Percentiles rank a stretch among this genome's conserved stretches.
phyloP scores from a whole-genome alignment of 2,113 vertebrate genomes.

The Loxodonta africana region DNA sequence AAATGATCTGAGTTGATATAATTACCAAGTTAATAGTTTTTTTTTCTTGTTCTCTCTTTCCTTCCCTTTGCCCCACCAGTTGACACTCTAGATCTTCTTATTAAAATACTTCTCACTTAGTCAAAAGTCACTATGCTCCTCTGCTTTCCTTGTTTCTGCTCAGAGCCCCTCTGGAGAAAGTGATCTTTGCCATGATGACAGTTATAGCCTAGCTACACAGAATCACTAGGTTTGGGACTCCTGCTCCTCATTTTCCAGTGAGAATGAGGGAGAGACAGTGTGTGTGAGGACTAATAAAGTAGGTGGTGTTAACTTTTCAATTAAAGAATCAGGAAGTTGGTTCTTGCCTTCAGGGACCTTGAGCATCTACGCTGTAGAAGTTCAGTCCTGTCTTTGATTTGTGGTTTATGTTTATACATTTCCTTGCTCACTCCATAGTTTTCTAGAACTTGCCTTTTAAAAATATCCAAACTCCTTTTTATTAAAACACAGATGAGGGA shows the following conservation, averaged over 20 bases:
- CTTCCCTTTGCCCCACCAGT: neutral
- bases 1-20: neutral
- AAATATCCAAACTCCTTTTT: neutral
- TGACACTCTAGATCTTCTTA: neutral
- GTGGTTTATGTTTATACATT: neutral
- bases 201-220: neutral
- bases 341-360: neutral
- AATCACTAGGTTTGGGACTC: neutral
- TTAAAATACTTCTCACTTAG: neutral
- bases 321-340: neutral
- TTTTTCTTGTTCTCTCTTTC: neutral
- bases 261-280: neutral
- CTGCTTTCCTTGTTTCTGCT: neutral
- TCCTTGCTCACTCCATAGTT: neutral
- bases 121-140: neutral
- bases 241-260: neutral
- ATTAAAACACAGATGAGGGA: neutral
- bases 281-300: too few species aligned
- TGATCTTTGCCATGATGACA: neutral
- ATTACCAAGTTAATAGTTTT: neutral
- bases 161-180: neutral
- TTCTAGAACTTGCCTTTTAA: neutral
- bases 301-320: neutral
- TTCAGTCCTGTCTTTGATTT: neutral
- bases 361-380: neutral